Conservation (phyloP, 30 jellyfish, hydroid and myxozoan species). For the Aurelia aurita complex sp. Pacific region DNA sequence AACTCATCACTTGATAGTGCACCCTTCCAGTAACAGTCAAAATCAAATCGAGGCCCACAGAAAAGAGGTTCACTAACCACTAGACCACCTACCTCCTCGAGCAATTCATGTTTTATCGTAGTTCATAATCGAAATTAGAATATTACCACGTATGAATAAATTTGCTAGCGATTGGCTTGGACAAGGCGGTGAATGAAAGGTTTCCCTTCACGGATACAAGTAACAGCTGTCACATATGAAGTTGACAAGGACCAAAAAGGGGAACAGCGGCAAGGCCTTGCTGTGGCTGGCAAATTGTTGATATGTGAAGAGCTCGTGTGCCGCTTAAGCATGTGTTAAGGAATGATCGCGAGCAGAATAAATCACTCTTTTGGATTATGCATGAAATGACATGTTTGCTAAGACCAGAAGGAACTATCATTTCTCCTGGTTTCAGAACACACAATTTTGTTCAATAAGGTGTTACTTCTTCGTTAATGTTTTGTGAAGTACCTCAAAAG, state of each 20-base stretch:
- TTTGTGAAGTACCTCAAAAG: too few relatives aligned
- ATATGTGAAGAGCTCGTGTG: conserved; percentile 14
- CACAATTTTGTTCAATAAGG: too few relatives aligned
- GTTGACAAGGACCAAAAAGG: background rate
- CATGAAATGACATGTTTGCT: conserved; percentile 46
- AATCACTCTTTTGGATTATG: conserved; percentile 36
- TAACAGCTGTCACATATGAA: background rate
- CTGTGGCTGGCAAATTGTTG: conserved; percentile 11
- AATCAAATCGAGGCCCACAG: too few relatives aligned
- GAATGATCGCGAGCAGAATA: conserved; percentile 31
- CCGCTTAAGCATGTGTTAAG: too few relatives aligned
- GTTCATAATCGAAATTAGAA: too few relatives aligned
- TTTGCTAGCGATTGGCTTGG: background rate
- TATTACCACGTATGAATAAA: too few relatives aligned
- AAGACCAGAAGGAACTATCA: conserved; percentile 51
- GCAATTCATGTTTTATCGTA: too few relatives aligned
- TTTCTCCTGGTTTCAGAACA: conserved; percentile 45
- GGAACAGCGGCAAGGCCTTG: conserved; percentile 42
- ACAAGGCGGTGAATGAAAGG: background rate
- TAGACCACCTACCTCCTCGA: too few relatives aligned
- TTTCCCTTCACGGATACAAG: background rate
- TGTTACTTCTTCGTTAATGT: too few relatives aligned
- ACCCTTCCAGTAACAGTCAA: too few relatives aligned
- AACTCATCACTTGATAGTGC: too few relatives aligned
- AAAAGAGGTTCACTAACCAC: too few relatives aligned